Evolutionary conservation across 1,140 invertebrate genomes (phyloP).

Genomic region (Paracyclopina nana): DNA sequence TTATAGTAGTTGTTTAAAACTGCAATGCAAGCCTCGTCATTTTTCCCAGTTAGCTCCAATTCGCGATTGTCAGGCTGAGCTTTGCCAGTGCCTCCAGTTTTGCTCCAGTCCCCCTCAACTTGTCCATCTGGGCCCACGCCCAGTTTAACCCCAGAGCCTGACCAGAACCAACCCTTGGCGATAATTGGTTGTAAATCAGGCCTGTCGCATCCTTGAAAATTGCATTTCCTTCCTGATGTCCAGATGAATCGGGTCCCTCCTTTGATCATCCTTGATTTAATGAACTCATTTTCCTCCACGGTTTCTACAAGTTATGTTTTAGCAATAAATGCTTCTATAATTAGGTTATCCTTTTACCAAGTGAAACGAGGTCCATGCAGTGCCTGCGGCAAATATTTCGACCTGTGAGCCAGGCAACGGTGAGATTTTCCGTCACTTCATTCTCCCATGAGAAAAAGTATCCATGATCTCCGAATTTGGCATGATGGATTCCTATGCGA

Average conservation of each 20-base stretch:
- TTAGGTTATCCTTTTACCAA: slow-evolving; percentile 24
- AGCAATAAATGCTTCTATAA: not conserved
- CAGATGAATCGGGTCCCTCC: slow-evolving; percentile 52
- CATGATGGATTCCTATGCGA: slow-evolving; percentile 14
- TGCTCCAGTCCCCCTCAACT: slow-evolving; percentile 12
- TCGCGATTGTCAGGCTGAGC: slow-evolving; percentile 72
- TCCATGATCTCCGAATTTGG: slow-evolving; percentile 35
- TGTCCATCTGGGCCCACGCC: slow-evolving; percentile 54
- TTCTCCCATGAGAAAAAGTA: slow-evolving; percentile 91
- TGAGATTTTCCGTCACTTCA: slow-evolving; percentile 53
- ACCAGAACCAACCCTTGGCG: slow-evolving; percentile 83
- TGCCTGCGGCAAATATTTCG: slow-evolving; percentile 73
- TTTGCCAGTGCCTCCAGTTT: slow-evolving; percentile 60
- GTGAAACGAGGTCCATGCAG: slow-evolving; percentile 75
- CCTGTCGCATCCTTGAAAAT: slow-evolving; percentile 71
- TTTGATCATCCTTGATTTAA: slow-evolving; percentile 56
- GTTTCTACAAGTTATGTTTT: slow-evolving; percentile 35
- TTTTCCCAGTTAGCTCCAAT: slow-evolving; percentile 19
- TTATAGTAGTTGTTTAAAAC: slow-evolving; percentile 82
- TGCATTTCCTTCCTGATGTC: slow-evolving; percentile 76
- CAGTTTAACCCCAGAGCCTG: slow-evolving; percentile 67
- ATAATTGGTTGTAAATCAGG: slow-evolving; percentile 65
- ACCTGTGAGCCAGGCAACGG: slow-evolving; percentile 74
- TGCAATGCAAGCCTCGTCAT: slow-evolving; percentile 63
- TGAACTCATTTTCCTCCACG: slow-evolving; percentile 69